Percentiles rank a stretch among this genome's conserved stretches.
Evolutionary conservation across 2,888 invertebrate genomes (phyloP).

Genomic region (Leptinotarsa peninsularis): DNA sequence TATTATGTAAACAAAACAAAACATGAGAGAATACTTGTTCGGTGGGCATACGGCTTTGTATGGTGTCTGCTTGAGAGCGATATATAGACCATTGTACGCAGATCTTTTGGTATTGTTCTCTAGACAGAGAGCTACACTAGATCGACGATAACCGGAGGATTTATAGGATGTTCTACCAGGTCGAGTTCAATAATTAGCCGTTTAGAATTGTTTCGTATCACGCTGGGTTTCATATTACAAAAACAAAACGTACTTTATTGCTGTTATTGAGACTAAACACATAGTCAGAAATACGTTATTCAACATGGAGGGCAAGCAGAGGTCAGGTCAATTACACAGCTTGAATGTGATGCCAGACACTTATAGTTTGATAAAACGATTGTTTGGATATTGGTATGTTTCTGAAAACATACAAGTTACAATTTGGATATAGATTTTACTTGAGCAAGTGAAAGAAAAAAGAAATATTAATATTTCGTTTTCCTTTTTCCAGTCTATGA

Average conservation of each 20-base stretch:
- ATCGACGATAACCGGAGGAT: slow-evolving; percentile 56
- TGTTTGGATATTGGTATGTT: too few species aligned
- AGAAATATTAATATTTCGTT: too few species aligned
- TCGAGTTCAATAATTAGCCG: slow-evolving; percentile 38
- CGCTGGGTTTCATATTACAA: not conserved
- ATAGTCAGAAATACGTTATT: not conserved
- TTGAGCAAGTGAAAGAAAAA: too few species aligned
- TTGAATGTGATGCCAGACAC: not conserved
- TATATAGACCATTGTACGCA: slow-evolving; percentile 61
- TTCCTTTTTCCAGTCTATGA: too few species aligned
- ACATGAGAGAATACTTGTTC: slow-evolving; percentile 28
- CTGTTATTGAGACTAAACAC: not conserved
- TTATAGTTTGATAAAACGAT: too few species aligned
- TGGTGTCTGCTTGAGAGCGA: slow-evolving; percentile 48
- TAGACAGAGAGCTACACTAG: slow-evolving; percentile 50
- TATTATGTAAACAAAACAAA: slow-evolving; percentile 26
- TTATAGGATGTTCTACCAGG: slow-evolving; percentile 51
- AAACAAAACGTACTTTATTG: not conserved
- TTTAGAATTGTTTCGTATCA: slow-evolving; percentile 13
- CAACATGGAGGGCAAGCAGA: not conserved
- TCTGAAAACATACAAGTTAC: too few species aligned
- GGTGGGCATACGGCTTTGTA: slow-evolving; percentile 40
- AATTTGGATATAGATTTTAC: too few species aligned
- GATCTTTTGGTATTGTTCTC: slow-evolving; percentile 60
- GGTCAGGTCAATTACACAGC: not conserved